Evolutionary conservation across 2,797 vertebrate genomes (phyloP).

Genomic region (Spinibarbus caldwelli): DNA sequence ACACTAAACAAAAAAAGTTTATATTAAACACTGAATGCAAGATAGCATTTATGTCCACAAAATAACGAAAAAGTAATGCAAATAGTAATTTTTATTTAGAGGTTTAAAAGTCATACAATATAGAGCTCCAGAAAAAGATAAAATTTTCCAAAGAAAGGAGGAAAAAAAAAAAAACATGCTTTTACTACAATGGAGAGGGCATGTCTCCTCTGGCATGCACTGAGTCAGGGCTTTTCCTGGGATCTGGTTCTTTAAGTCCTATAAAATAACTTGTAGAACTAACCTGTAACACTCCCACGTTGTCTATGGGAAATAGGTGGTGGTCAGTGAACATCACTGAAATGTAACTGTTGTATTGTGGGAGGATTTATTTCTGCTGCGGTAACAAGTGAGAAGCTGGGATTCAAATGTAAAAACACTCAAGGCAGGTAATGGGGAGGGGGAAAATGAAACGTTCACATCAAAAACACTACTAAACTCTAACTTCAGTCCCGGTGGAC

Average conservation of each 20-base stretch:
- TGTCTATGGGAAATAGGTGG: conserved; percentile 42
- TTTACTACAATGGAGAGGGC: conserved; percentile 81
- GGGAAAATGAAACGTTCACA: conserved; percentile 46
- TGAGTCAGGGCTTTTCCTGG: conserved; percentile 80
- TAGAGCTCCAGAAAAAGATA: conserved; percentile 91
- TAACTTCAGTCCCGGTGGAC: conserved; percentile 26
- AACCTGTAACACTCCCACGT: conserved; percentile 58
- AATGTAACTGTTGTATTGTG: conserved; percentile 50
- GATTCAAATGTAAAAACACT: conserved; percentile 63
- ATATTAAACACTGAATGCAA: neutral
- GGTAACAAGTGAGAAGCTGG: conserved; percentile 67
- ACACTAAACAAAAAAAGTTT: no score
- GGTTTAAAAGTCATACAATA: conserved; percentile 90
- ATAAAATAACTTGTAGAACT: conserved; percentile 60
- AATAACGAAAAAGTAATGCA: conserved; percentile 74
- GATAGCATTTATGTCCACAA: neutral
- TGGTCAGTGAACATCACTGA: conserved; percentile 68
- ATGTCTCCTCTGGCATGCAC: conserved; percentile 79
- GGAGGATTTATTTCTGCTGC: conserved; percentile 55
- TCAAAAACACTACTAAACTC: conserved; percentile 47
- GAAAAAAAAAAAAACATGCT: conserved; percentile 79
- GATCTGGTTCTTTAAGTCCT: conserved; percentile 65
- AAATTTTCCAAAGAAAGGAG: conserved; percentile 83
- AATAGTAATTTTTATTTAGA: conserved; percentile 90
- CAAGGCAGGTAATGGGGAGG: conserved; percentile 46